Evolutionary conservation across 2,888 invertebrate genomes (phyloP).

Genomic region (Noctua fimbriata): DNA sequence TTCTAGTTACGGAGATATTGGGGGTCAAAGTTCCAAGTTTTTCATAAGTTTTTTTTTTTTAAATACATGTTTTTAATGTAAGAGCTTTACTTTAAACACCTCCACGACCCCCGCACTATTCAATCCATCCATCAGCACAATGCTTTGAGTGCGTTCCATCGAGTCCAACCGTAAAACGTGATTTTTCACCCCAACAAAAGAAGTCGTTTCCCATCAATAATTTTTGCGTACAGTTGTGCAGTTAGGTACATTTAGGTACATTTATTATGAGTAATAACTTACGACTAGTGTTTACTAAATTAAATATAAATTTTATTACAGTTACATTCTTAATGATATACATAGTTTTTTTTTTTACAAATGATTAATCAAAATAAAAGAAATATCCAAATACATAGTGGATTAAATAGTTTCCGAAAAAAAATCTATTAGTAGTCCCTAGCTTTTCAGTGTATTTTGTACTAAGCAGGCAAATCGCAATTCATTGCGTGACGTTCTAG

Average conservation of each 20-base stretch:
- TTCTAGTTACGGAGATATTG: too few species aligned
- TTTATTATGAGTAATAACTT: constrained; percentile 36
- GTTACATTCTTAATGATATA: background rate
- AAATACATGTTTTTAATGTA: too few species aligned
- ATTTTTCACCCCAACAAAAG: constrained; percentile 29
- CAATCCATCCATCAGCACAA: too few species aligned
- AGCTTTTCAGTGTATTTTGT: background rate
- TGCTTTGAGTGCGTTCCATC: too few species aligned
- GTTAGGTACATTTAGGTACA: background rate
- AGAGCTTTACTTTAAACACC: too few species aligned
- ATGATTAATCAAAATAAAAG: background rate
- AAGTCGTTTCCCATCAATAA: too few species aligned
- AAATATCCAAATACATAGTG: background rate
- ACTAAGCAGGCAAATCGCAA: background rate
- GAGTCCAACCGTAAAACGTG: too few species aligned
- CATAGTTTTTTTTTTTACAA: background rate
- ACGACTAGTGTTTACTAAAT: constrained; percentile 13
- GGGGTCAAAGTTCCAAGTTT: too few species aligned
- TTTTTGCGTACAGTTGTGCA: constrained; percentile 18
- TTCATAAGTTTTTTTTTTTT: too few species aligned
- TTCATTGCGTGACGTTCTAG: background rate
- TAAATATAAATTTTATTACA: constrained; percentile 17
- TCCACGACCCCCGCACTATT: too few species aligned
- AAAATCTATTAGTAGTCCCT: background rate
- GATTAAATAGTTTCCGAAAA: background rate